Evolutionary conservation across 2,113 vertebrate genomes (phyloP), one percentile per base, ranked within the genome.

Genomic region (Ictalurus furcatus): DNA sequence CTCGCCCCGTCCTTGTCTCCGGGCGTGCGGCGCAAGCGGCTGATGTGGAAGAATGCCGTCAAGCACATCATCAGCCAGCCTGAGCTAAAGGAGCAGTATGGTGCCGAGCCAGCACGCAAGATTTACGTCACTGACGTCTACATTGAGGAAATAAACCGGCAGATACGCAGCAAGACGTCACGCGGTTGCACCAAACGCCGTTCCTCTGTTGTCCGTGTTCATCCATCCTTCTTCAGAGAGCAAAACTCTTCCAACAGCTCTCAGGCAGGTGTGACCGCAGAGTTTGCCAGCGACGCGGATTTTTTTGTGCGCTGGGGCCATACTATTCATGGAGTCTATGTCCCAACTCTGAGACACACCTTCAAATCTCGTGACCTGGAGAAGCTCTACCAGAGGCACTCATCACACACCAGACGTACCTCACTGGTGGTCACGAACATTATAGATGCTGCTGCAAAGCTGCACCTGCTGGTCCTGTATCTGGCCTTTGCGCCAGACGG

Each of bases 331-430:
- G 94, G 95, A 0, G 89, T 96, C 83, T 94, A 93, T 89, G 90
- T 96, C 30, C 96, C 95, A 44, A 93, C 91, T 37, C 86, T 96
- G 59, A 93, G 95, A 79, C 95, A 96, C 91, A 95, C 94, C 82
- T 96, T 96, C 87, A 95, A 94, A 90, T 96, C 95, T 40, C 69
- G 59, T 0, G 93, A 96, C 81, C 88, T 96, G 86, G 96, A 96
- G 88, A 95, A 93, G 86, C 95, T 96, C 63, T 96, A 96, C 93
- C 96, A 96, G 91, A 91, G 93, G 17, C 94, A 96, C 92, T 96
- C 95, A 1, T 95, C 94, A 21, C 94, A 94, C 90, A 90, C 95
- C 94, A 88, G 95, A 86, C 94, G 94, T 37, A 95, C 93, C 78
- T 96, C 95, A 17, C 86, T 96, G 0, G 94, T 95, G 23, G 85